phyloP scores from a whole-genome alignment of 2,797 vertebrate species.

The Neosalanx taihuensis region DNA sequence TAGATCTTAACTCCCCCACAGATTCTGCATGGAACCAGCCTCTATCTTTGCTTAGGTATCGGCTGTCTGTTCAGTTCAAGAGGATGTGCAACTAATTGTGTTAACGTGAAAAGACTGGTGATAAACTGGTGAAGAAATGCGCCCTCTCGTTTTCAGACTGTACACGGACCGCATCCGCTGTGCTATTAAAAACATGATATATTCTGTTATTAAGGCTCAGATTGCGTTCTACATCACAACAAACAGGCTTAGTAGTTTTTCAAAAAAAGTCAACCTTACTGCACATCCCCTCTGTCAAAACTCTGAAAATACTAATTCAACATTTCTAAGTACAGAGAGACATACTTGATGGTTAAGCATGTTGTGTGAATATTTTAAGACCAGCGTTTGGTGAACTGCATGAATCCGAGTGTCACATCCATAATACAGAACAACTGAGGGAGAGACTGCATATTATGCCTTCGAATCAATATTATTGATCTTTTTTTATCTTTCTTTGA shows the following conservation, averaged over 20 bases:
- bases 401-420: neutral
- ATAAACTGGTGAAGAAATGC: conserved; percentile 7
- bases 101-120: neutral
- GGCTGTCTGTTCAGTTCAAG: neutral
- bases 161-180: conserved; percentile 27
- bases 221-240: conserved; percentile 25
- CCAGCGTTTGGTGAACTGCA: neutral
- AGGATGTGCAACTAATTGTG: neutral
- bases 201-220: conserved; percentile 32
- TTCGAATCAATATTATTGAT: neutral
- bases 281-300: conserved; percentile 38
- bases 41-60: neutral
- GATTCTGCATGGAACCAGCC: neutral
- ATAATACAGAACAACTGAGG: neutral
- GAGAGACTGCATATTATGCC: neutral
- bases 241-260: conserved; percentile 32
- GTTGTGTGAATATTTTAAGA: conserved; percentile 13
- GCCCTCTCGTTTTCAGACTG: neutral
- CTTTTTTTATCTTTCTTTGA: neutral
- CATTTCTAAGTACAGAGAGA: conserved; percentile 15
- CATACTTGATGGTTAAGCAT: conserved; percentile 20
- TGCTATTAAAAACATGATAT: conserved; percentile 36
- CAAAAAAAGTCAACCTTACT: conserved; percentile 40
- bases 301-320: neutral
- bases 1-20: conserved; percentile 10